phyloP scores from a whole-genome alignment of 2,797 vertebrate species.

The Neosilurus mollespiculum region DNA sequence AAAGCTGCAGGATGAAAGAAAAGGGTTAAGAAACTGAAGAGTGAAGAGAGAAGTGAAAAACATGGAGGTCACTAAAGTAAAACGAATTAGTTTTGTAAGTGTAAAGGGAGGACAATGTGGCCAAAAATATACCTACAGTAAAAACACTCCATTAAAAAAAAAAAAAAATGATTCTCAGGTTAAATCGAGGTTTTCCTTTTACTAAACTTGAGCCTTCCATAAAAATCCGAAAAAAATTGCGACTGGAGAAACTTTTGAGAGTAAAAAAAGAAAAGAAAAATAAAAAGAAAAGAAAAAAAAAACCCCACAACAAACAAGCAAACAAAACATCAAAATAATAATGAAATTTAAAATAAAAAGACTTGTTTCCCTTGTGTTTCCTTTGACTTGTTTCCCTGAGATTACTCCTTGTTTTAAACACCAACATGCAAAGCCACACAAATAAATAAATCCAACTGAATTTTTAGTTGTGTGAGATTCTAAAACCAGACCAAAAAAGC shows the following conservation, averaged over 20 bases:
- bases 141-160: too few species aligned
- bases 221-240: neutral
- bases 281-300: neutral
- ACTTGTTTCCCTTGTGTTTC: neutral
- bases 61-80: neutral
- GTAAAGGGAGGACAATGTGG: too few species aligned
- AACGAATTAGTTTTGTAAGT: neutral
- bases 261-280: neutral
- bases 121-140: neutral
- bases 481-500: neutral
- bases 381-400: too few species aligned
- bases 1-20: neutral
- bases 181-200: constrained; percentile 1
- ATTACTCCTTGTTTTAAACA: neutral
- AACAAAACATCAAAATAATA: too few species aligned
- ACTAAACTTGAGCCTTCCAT: neutral
- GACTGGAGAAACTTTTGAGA: neutral
- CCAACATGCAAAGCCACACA: neutral
- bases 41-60: neutral
- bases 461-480: neutral
- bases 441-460: neutral
- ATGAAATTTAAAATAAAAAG: too few species aligned
- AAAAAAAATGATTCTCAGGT: neutral
- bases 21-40: neutral
- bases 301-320: too few species aligned